phyloP scores from a whole-genome alignment of 2,797 vertebrate species.

The Sternarchorhynchus goeldii region DNA sequence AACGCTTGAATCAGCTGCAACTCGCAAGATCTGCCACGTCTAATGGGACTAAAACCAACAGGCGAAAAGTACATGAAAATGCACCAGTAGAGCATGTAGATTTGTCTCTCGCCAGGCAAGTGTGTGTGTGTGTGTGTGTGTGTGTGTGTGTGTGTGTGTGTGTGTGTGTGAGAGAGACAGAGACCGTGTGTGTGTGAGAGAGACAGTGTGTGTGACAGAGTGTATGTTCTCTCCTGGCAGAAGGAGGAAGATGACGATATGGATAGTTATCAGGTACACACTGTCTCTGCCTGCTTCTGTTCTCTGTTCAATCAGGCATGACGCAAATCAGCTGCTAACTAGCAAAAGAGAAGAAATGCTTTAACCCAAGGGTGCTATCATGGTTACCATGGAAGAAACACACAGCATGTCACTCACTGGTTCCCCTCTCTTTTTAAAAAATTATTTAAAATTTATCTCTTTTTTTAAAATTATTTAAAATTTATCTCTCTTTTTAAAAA shows the following conservation, averaged over 20 bases:
- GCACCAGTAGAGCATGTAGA: background rate
- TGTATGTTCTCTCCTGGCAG: conserved; percentile 94
- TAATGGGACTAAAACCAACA: no score
- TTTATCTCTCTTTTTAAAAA: no score
- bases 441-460: no score
- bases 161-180: no score
- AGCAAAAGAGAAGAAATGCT: no score
- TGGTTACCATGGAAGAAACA: no score
- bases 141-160: conserved; percentile 82
- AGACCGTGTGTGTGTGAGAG: conserved; percentile 15
- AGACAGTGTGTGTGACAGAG: conserved; percentile 74
- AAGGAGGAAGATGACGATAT: conserved; percentile 95
- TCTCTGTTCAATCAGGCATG: conserved; percentile 78
- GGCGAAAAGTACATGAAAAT: background rate
- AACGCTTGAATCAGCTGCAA: no score
- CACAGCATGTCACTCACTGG: no score
- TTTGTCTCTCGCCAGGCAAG: background rate
- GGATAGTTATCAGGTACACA: conserved; percentile 99
- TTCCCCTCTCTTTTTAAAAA: no score
- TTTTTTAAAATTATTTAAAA: no score
- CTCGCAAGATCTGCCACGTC: no score
- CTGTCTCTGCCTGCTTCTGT: conserved; percentile 74
- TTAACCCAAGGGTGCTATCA: no score
- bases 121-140: conserved; percentile 56
- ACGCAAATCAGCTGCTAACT: conserved; percentile 80